Conservation (phyloP, 1,140 invertebrate genomes). For the Lanistes nyassanus region DNA sequence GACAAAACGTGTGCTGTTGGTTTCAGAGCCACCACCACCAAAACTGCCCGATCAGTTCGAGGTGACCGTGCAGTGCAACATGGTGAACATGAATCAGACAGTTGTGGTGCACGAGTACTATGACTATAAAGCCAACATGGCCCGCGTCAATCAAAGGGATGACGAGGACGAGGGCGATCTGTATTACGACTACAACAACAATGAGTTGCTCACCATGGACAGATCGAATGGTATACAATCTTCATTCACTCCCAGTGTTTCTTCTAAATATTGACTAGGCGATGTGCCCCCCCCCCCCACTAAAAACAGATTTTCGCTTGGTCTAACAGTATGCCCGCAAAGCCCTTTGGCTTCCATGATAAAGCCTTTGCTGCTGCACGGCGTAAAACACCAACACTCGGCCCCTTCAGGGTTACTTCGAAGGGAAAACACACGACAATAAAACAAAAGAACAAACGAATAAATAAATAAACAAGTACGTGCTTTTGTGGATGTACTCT, state of each 20-base stretch:
- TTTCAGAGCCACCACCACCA: not conserved
- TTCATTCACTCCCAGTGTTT: no score
- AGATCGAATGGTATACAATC: not conserved
- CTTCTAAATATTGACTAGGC: not conserved
- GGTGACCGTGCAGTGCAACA: slow-evolving; percentile 28
- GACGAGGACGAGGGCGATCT: not conserved
- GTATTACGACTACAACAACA: slow-evolving; percentile 32
- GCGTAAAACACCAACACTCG: no score
- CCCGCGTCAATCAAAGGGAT: slow-evolving; percentile 9
- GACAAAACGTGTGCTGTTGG: not conserved
- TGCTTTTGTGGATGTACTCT: no score
- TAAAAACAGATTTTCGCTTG: not conserved
- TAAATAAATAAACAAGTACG: no score
- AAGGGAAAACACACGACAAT: no score
- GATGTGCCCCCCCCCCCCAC: no score
- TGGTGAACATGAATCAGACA: slow-evolving; percentile 23
- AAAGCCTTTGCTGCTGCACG: no score
- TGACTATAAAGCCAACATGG: slow-evolving; percentile 23
- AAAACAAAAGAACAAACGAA: no score
- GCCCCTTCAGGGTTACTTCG: no score
- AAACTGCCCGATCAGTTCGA: slow-evolving; percentile 13
- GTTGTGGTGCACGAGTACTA: slow-evolving; percentile 26
- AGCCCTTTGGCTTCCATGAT: no score
- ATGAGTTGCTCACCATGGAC: slow-evolving; percentile 24
- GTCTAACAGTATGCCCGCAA: no score